phyloP scores from a whole-genome alignment of 2,888 invertebrate species.

The Thymelicus sylvestris region DNA sequence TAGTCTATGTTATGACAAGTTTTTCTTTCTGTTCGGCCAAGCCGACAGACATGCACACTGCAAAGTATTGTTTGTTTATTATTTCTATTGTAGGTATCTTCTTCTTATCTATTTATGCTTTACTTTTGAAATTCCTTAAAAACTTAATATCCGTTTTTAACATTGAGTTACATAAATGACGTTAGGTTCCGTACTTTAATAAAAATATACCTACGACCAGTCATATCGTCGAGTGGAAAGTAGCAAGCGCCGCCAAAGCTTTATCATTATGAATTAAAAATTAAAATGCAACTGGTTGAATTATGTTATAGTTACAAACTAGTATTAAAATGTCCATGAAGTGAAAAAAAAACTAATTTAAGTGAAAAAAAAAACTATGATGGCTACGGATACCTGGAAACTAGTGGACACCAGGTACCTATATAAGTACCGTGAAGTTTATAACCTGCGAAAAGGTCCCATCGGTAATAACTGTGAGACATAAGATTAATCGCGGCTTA shows the following conservation, averaged over 20 bases:
- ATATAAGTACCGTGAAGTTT: constrained; percentile 17
- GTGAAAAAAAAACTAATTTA: not conserved
- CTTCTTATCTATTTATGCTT: too few relatives aligned
- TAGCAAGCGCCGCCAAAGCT: not conserved
- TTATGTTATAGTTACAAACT: constrained; percentile 1
- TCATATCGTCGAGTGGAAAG: too few relatives aligned
- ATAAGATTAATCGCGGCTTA: constrained; percentile 33
- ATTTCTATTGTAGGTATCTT: too few relatives aligned
- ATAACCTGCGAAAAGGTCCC: constrained; percentile 26
- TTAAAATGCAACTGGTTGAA: not conserved
- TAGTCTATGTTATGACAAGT: too few relatives aligned
- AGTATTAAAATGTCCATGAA: not conserved
- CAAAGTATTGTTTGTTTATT: too few relatives aligned
- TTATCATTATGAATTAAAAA: not conserved
- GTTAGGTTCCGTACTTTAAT: too few relatives aligned
- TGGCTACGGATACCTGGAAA: constrained; percentile 19
- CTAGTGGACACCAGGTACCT: constrained; percentile 8
- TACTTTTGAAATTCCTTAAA: too few relatives aligned
- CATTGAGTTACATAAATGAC: too few relatives aligned
- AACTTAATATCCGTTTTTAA: too few relatives aligned
- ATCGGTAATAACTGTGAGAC: constrained; percentile 32
- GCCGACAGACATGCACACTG: too few relatives aligned
- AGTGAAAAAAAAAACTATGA: not conserved
- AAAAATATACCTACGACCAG: too few relatives aligned
- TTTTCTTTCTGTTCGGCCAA: too few relatives aligned